These are phyloP conservation scores for Shargacucullia verbasci DNA, from an alignment of 2,888 invertebrate genomes.

Conservation along the genomic window DNA sequence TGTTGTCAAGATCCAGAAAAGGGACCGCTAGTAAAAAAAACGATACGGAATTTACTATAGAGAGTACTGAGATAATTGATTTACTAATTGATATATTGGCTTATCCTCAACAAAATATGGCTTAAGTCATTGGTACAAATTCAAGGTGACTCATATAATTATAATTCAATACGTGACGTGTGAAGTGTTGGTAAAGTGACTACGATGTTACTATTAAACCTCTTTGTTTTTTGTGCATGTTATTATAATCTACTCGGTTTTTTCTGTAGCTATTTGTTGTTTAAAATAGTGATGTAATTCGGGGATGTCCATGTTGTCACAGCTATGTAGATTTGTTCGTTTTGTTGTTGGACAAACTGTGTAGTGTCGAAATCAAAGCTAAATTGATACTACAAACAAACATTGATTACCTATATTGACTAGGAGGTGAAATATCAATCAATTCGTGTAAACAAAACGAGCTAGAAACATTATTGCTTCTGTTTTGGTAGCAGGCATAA, in stretches of 20 bases:
- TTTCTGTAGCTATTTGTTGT: too few relatives aligned
- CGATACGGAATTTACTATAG: too few relatives aligned
- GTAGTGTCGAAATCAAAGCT: not conserved
- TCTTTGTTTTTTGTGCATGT: conserved; percentile 6
- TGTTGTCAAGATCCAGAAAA: too few relatives aligned
- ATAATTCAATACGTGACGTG: conserved; percentile 51
- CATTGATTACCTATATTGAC: too few relatives aligned
- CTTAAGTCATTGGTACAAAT: conserved; percentile 35
- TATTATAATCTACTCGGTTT: conserved; percentile 3
- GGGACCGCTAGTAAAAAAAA: too few relatives aligned
- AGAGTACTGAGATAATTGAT: conserved; percentile 3
- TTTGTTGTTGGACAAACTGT: too few relatives aligned
- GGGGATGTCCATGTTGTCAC: too few relatives aligned
- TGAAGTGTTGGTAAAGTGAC: conserved; percentile 17
- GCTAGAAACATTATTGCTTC: conserved; percentile 12
- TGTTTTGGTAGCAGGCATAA: conserved; percentile 1
- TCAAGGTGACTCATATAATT: conserved; percentile 49
- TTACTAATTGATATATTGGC: conserved; percentile 27
- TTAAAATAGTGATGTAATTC: conserved; percentile 19
- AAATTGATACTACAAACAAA: not conserved
- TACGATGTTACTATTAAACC: conserved; percentile 11
- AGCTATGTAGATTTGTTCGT: too few relatives aligned
- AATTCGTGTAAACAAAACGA: too few relatives aligned
- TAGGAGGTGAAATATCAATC: too few relatives aligned
- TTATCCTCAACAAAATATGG: conserved; percentile 10